A percentile compares a stretch with the other conserved stretches of the same genome.
Evolutionary conservation across 2,113 vertebrate species (phyloP).

Genomic region (Brachionichthys hirsutus): DNA sequence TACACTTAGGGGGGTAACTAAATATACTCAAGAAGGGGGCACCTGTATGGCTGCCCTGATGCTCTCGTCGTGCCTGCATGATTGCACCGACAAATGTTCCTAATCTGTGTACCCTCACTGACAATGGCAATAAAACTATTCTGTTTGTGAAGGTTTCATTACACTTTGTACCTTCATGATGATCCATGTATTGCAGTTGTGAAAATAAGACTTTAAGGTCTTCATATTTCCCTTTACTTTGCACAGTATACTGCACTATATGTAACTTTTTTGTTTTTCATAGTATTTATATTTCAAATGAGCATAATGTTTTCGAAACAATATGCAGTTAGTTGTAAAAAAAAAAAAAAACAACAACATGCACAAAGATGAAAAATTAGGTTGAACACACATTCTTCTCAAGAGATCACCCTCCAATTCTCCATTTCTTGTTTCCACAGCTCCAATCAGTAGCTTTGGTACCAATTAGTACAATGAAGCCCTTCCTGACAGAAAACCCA

Average conservation of each 20-base stretch:
- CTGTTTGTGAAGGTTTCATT: neutral
- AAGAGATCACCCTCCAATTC: constrained; percentile 44
- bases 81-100: too few species aligned
- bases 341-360: constrained; percentile 46
- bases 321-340: constrained; percentile 27
- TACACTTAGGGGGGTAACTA: too few species aligned
- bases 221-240: constrained; percentile 1
- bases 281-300: constrained; percentile 2
- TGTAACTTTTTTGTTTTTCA: constrained; percentile 24
- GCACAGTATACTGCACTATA: neutral
- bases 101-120: too few species aligned
- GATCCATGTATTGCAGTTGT: neutral
- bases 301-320: constrained; percentile 46
- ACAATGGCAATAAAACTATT: too few species aligned
- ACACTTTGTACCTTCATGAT: neutral
- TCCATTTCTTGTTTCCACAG: constrained; percentile 63
- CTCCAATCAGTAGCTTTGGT: constrained; percentile 74
- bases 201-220: neutral
- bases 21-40: too few species aligned
- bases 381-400: constrained; percentile 66
- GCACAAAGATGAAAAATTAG: constrained; percentile 61
- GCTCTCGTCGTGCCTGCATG: too few species aligned
- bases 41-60: too few species aligned
- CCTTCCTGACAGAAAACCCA: constrained; percentile 58
- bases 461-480: constrained; percentile 76